Evolutionary conservation across 1,140 invertebrate species (phyloP).

Genomic region (Heterodera schachtii): DNA sequence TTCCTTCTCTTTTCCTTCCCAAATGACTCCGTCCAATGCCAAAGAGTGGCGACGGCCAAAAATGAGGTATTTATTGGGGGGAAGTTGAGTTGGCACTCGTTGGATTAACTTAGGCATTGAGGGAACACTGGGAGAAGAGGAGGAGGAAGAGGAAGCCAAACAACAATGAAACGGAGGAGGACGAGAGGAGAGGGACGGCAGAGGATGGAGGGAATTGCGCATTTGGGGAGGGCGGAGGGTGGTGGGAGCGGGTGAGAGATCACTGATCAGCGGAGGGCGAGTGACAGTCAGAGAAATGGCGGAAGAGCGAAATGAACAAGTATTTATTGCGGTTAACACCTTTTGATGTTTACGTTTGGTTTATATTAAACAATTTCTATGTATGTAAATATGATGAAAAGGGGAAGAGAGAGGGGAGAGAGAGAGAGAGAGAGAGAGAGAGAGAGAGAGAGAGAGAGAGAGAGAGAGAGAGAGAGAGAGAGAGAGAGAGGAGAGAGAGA

Average conservation of each 20-base stretch:
- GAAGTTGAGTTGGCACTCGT: not conserved
- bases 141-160: not conserved
- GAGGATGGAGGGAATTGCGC: no score
- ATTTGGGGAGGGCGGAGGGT: not conserved
- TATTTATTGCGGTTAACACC: not conserved
- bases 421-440: no score
- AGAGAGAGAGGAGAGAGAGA: no score
- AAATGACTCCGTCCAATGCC: slow-evolving; percentile 12
- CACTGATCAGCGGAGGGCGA: no score
- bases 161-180: not conserved
- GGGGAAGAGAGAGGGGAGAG: no score
- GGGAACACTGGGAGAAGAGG: no score
- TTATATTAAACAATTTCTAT: not conserved
- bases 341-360: not conserved
- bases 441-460: no score
- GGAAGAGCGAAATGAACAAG: not conserved
- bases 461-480: no score
- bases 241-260: not conserved
- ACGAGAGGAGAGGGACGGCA: not conserved
- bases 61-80: slow-evolving; percentile 2
- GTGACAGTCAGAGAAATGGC: no score
- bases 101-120: not conserved
- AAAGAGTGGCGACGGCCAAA: slow-evolving; percentile 18
- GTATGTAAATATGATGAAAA: not conserved
- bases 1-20: slow-evolving; percentile 6